phyloP scores from a whole-genome alignment of 2,888 invertebrate genomes.

The Drosophila quinaria region DNA sequence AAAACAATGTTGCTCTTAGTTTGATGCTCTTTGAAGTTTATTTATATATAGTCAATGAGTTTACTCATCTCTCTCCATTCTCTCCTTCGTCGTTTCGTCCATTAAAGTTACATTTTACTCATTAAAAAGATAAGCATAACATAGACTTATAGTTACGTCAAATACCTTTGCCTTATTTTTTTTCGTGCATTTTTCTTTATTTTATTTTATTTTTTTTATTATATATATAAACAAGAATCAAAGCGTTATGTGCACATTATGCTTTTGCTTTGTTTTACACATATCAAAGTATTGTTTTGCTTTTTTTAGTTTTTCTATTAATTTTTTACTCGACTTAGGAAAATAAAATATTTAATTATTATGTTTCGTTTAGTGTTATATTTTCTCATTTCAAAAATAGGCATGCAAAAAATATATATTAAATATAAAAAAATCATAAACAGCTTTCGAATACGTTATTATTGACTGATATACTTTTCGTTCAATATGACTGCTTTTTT shows the following conservation, averaged over 20 bases:
- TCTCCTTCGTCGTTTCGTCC: conserved; percentile 21
- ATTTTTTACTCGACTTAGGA: conserved; percentile 37
- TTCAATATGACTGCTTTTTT: conserved; percentile 23
- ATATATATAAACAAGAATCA: conserved; percentile 54
- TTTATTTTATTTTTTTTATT: conserved; percentile 27
- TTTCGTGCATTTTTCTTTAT: conserved; percentile 26
- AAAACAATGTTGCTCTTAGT: neutral
- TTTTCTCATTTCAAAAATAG: conserved; percentile 40
- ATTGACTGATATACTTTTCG: conserved; percentile 39
- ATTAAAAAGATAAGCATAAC: conserved; percentile 67
- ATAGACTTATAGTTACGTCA: conserved; percentile 73
- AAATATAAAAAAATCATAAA: conserved; percentile 31
- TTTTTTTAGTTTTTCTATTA: conserved; percentile 4
- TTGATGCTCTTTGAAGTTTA: conserved; percentile 47
- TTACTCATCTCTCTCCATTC: conserved; percentile 44
- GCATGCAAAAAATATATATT: conserved; percentile 28
- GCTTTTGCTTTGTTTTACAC: conserved; percentile 48
- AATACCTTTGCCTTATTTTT: conserved; percentile 55
- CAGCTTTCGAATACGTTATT: conserved; percentile 45
- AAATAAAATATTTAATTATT: conserved; percentile 44
- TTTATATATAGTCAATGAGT: conserved; percentile 48
- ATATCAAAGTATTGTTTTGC: conserved; percentile 16
- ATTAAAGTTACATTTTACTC: conserved; percentile 60
- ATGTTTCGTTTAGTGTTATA: conserved; percentile 28
- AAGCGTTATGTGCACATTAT: conserved; percentile 47